phyloP scores from a whole-genome alignment of 1,140 invertebrate species.

The Lepidurus couesii region DNA sequence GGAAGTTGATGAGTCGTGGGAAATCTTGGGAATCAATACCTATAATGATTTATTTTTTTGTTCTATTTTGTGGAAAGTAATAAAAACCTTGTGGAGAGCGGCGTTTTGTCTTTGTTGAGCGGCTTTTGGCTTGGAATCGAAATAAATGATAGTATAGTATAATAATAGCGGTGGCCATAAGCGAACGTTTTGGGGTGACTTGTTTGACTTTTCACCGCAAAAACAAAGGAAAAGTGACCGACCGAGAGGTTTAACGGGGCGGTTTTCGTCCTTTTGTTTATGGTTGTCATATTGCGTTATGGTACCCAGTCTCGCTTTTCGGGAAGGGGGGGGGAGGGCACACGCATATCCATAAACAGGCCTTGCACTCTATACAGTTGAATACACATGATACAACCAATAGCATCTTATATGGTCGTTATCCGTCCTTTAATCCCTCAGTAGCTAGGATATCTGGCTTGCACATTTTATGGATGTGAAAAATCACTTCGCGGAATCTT shows the following conservation, averaged over 20 bases:
- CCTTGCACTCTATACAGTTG: too few relatives aligned
- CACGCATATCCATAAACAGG: too few relatives aligned
- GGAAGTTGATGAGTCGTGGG: slow-evolving; percentile 10
- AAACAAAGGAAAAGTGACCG: background rate
- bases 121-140: background rate
- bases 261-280: background rate
- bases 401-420: too few relatives aligned
- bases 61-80: background rate
- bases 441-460: too few relatives aligned
- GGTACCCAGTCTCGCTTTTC: too few relatives aligned
- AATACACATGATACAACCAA: too few relatives aligned
- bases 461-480: too few relatives aligned
- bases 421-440: too few relatives aligned
- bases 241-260: background rate
- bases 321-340: too few relatives aligned
- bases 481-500: too few relatives aligned
- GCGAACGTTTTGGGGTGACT: background rate
- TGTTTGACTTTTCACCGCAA: background rate
- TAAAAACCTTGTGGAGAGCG: background rate
- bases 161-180: background rate
- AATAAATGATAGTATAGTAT: background rate
- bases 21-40: background rate
- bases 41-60: background rate
- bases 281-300: too few relatives aligned
- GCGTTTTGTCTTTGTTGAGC: slow-evolving; percentile 13